Conservation (phyloP, 2,113 vertebrate genomes). For the Oncorhynchus kisutch region DNA sequence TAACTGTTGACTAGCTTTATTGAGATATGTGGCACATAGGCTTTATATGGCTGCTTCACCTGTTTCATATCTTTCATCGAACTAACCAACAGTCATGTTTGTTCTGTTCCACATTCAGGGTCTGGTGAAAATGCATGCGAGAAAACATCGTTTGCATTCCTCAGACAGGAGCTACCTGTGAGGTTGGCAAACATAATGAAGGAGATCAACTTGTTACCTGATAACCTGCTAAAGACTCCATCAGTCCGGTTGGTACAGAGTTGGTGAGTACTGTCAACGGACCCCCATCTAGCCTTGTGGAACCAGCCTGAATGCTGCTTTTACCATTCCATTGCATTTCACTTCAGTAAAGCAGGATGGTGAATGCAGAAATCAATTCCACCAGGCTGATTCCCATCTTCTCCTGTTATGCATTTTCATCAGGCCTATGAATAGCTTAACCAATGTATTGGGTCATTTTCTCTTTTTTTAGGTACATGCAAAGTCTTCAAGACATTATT, state of each 20-base stretch:
- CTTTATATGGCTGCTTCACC: not conserved
- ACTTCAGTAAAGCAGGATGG: no score
- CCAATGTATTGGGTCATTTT: not conserved
- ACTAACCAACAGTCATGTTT: slow-evolving; percentile 74
- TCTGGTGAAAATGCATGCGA: slow-evolving; percentile 87
- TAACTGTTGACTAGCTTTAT: not conserved
- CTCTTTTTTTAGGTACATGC: slow-evolving; percentile 81
- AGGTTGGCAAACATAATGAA: slow-evolving; percentile 97
- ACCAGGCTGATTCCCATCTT: not conserved
- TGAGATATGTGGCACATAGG: not conserved
- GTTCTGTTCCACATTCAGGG: not conserved
- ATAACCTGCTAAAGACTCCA: slow-evolving; percentile 89
- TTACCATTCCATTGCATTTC: no score
- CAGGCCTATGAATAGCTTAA: not conserved
- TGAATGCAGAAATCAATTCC: no score
- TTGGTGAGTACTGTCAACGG: slow-evolving; percentile 75
- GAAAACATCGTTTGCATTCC: slow-evolving; percentile 93
- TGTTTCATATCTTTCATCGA: not conserved
- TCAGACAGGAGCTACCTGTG: slow-evolving; percentile 91
- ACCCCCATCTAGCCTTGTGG: no score
- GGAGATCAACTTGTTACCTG: slow-evolving; percentile 93
- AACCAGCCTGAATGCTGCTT: no score
- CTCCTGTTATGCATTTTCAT: not conserved
- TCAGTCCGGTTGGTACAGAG: slow-evolving; percentile 93
- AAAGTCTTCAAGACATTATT: slow-evolving; percentile 91